Conservation (phyloP, 1,140 invertebrate genomes). For the Conus ventricosus region DNA sequence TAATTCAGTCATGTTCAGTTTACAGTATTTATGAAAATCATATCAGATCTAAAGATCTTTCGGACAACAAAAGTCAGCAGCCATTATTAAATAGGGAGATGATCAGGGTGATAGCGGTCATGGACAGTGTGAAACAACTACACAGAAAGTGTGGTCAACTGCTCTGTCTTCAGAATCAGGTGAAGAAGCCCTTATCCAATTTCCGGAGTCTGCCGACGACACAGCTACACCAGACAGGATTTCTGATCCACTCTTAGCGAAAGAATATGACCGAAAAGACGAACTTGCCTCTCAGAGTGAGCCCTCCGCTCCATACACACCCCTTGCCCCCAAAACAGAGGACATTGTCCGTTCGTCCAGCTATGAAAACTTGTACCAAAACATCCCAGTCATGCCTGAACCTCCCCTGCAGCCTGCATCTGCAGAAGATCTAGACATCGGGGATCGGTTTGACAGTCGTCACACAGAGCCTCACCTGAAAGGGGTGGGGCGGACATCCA, state of each 20-base stretch:
- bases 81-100: not conserved
- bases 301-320: slow-evolving; percentile 8
- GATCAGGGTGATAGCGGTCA: not conserved
- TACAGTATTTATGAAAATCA: too few species aligned
- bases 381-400: slow-evolving; percentile 56
- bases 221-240: slow-evolving; percentile 50
- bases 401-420: slow-evolving; percentile 50
- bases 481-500: slow-evolving; percentile 55
- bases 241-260: slow-evolving; percentile 44
- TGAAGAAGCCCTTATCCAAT: slow-evolving; percentile 49
- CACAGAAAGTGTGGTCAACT: slow-evolving; percentile 9
- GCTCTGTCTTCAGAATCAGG: slow-evolving; percentile 50
- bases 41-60: not conserved
- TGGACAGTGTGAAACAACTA: not conserved
- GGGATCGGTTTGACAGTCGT: slow-evolving; percentile 66
- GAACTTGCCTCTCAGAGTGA: slow-evolving; percentile 43
- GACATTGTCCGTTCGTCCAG: slow-evolving; percentile 53
- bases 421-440: slow-evolving; percentile 63
- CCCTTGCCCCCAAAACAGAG: not conserved
- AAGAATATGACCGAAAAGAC: slow-evolving; percentile 14
- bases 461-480: slow-evolving; percentile 59
- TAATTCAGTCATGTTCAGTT: too few species aligned
- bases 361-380: slow-evolving; percentile 67
- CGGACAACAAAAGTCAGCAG: not conserved
- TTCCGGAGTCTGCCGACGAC: slow-evolving; percentile 50